A percentile compares a stretch with the other conserved stretches of the same genome.
Conservation (phyloP, 1,140 invertebrate species). For the Aphelinus certus region DNA sequence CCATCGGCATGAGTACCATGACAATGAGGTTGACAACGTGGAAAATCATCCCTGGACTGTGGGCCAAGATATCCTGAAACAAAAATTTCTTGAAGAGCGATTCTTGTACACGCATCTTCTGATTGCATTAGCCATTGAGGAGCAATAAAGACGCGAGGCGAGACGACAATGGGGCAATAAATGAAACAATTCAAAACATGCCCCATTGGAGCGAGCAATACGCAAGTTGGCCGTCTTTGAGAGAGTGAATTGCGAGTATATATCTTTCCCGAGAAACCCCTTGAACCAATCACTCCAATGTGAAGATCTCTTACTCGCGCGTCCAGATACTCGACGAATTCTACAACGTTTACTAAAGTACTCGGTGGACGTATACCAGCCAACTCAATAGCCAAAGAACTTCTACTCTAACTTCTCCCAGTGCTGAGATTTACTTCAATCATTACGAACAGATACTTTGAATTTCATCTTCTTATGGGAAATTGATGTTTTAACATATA, state of each 20-base stretch:
- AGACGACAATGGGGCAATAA: too few relatives aligned
- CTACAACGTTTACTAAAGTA: conserved; percentile 30
- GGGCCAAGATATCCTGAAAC: conserved; percentile 77
- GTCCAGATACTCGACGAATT: conserved; percentile 34
- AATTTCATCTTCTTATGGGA: too few relatives aligned
- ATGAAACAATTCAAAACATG: too few relatives aligned
- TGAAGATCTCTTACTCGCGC: conserved; percentile 37
- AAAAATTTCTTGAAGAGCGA: conserved; percentile 29
- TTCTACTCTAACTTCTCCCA: conserved; percentile 17
- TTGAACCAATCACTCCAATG: conserved; percentile 39
- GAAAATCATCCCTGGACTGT: conserved; percentile 74
- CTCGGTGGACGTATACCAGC: background rate
- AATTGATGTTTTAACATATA: too few relatives aligned
- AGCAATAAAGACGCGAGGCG: too few relatives aligned
- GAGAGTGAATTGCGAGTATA: conserved; percentile 14
- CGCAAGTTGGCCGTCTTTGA: too few relatives aligned
- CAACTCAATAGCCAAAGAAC: conserved; percentile 26
- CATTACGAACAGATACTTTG: too few relatives aligned
- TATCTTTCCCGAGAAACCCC: conserved; percentile 12
- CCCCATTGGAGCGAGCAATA: too few relatives aligned
- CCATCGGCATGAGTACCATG: conserved; percentile 80
- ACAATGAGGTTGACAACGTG: conserved; percentile 82
- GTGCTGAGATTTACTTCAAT: too few relatives aligned
- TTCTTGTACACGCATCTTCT: background rate
- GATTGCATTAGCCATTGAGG: background rate